Conservation (phyloP, 2,113 vertebrate genomes). For the Notothenia coriiceps region DNA sequence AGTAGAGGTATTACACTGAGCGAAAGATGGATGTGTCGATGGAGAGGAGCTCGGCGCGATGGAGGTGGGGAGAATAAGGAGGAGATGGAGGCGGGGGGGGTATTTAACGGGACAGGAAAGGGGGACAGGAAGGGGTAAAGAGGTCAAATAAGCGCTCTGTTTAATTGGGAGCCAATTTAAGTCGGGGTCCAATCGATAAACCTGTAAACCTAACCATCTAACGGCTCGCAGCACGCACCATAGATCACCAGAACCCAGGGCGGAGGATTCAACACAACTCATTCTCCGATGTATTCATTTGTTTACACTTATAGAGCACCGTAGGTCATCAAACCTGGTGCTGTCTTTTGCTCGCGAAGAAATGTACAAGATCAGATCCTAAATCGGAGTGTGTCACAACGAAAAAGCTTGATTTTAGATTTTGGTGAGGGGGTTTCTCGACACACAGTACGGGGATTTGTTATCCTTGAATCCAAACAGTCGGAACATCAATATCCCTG, state of each 20-base stretch:
- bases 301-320: conserved; percentile 22
- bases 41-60: conserved; percentile 47
- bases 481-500: conserved; percentile 62
- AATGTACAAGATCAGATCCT: not conserved
- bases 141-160: conserved; percentile 80
- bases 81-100: conserved; percentile 42
- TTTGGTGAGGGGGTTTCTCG: not conserved
- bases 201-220: conserved; percentile 74
- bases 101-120: conserved; percentile 74
- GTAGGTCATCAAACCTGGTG: not conserved
- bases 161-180: conserved; percentile 87
- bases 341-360: too few relatives aligned
- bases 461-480: conserved; percentile 46
- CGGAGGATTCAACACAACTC: conserved; percentile 8
- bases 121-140: conserved; percentile 67
- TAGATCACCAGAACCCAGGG: conserved; percentile 46
- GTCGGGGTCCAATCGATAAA: conserved; percentile 79
- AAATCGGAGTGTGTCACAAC: conserved; percentile 6
- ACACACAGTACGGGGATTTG: conserved; percentile 8
- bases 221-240: conserved; percentile 39
- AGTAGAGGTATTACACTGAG: conserved; percentile 73
- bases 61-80: conserved; percentile 46
- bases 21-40: conserved; percentile 76
- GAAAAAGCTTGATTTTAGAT: not conserved
- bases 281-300: not conserved